Conservation (phyloP, 2,113 vertebrate genomes). For the Caranx melampygus region DNA sequence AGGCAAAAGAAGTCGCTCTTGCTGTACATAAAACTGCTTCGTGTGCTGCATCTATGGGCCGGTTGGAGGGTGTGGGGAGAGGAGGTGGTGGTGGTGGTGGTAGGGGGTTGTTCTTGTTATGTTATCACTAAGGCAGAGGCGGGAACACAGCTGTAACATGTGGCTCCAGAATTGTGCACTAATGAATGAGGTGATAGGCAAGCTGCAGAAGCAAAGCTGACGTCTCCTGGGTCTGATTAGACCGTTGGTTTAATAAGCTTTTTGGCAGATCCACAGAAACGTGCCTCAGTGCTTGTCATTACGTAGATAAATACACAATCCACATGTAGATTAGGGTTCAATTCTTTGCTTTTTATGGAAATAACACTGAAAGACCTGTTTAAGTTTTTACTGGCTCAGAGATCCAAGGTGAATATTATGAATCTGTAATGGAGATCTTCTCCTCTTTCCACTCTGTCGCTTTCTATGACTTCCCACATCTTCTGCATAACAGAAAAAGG, state of each 20-base stretch:
- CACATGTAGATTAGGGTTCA: background rate
- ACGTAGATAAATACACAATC: conserved; percentile 11
- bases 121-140: background rate
- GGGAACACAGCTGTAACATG: conserved; percentile 57
- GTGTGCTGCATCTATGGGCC: background rate
- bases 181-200: conserved; percentile 66
- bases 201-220: conserved; percentile 59
- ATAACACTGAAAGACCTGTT: background rate
- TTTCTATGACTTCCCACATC: background rate
- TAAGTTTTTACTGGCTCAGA: background rate
- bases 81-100: too few relatives aligned
- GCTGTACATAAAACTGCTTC: conserved; percentile 14
- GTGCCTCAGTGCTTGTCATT: conserved; percentile 1
- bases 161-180: conserved; percentile 29
- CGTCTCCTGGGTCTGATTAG: conserved; percentile 63
- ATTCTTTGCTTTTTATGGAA: background rate
- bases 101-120: conserved; percentile 2
- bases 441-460: background rate
- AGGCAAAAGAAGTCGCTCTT: conserved; percentile 9
- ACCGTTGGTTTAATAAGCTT: conserved; percentile 48
- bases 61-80: background rate
- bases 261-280: conserved; percentile 39
- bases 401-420: conserved; percentile 5
- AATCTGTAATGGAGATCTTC: background rate
- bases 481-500: background rate